These are phyloP conservation scores for Pionites leucogaster DNA, from an alignment of 2,113 vertebrate genomes.

Conservation along the genomic window DNA sequence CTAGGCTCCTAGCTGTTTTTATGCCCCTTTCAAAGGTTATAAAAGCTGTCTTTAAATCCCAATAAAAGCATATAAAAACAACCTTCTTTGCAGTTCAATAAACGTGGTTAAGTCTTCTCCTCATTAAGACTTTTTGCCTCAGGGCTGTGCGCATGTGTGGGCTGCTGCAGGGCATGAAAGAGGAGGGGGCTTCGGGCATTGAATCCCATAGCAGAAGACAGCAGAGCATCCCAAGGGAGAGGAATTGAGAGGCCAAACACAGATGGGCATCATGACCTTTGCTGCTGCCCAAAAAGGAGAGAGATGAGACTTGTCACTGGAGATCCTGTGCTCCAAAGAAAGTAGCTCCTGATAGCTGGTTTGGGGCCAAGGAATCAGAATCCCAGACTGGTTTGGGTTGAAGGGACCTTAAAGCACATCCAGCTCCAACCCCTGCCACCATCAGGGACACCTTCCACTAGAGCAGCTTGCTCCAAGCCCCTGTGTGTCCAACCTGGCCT, in stretches of 20 bases:
- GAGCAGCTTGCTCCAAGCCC: too few relatives aligned
- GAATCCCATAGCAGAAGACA: not conserved
- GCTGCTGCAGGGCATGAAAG: not conserved
- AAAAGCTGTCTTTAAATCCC: conserved; percentile 64
- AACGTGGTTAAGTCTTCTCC: conserved; percentile 5
- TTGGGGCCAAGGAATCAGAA: not conserved
- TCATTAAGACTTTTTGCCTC: not conserved
- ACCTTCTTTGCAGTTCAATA: conserved; percentile 6
- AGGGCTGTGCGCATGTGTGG: accelerated
- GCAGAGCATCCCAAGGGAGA: not conserved
- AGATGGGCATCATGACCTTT: accelerated
- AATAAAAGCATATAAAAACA: conserved; percentile 68
- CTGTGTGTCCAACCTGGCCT: not conserved
- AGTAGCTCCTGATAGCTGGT: not conserved
- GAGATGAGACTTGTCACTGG: not conserved
- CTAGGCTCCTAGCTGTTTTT: conserved; percentile 57
- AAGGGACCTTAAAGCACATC: too few relatives aligned
- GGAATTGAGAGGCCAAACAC: not conserved
- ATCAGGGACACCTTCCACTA: too few relatives aligned
- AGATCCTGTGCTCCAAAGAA: not conserved
- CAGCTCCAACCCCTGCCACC: too few relatives aligned
- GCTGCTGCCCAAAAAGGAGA: not conserved
- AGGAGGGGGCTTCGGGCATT: accelerated
- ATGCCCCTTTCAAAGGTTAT: conserved; percentile 67
- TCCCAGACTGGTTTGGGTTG: too few relatives aligned